Base-by-base conservation (phyloP, 2,797 vertebrate genomes). In the Tokudaia muenninki region DNA sequence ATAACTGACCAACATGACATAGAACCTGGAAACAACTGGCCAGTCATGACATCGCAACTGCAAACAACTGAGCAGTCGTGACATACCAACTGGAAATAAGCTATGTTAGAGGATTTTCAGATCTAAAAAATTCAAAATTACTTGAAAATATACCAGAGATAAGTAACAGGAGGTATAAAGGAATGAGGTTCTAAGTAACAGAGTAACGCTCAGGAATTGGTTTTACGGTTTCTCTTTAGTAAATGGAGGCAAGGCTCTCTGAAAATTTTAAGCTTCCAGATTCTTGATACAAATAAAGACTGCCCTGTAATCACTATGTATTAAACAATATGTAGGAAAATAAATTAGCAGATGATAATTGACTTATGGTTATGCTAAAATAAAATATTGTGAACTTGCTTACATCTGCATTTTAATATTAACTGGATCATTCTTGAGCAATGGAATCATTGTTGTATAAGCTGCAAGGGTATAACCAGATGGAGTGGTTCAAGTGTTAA, bases 81-180 rank as follows among this genome's bases (percentile, higher is more conserved):
- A n/a, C 44, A 77, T 26, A 65, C 14, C 24, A 52, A 47, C 50
- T 82, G 19, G 19, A 94, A n/a, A 47, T 59, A 89, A 92, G 12
- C 1, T 31, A 2, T 83, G 79, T 3, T 1, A 21, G 44, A 96
- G 94, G 61, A 78, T 87, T 59, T 88, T 72, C 78, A 44, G n/a
- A 70, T 11, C 24, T 19, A 41, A 37, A 87, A 92, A 87, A 24
- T 89, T 59, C 97, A 77, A 91, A 80, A 63, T 92, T 65, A 74
- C 6, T 94, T 84, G 90, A 57, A 92, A 93, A 65, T 4, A 78
- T 11, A 65, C 12, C 2, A 87, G 19, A 52, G n/a, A 10, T 11
- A 84, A 41, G 19, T 14, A 88, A 41, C 29, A 92, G 72, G 61
- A 47, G 70, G 34, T 6, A 70, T 6, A 92, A 10, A 41, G 6